phyloP scores from a whole-genome alignment of 2,888 invertebrate genomes.

The Xylophagus ater region DNA sequence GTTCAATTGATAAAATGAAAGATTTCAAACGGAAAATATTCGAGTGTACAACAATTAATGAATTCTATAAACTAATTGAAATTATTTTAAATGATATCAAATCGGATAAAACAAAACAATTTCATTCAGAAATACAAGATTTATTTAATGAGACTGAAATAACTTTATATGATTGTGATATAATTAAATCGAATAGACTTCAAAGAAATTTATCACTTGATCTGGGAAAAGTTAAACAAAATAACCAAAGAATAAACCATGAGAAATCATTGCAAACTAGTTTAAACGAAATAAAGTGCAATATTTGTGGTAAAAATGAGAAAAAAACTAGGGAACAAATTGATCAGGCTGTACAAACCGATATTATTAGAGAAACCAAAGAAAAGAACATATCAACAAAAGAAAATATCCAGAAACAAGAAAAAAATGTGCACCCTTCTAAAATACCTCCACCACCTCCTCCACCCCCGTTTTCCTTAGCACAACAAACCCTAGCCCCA shows the following conservation, averaged over 20 bases:
- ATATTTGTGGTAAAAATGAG: background rate
- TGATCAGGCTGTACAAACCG: conserved; percentile 3
- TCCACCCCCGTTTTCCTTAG: conserved; percentile 35
- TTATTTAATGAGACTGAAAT: conserved; percentile 32
- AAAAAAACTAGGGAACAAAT: background rate
- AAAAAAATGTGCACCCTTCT: conserved; percentile 34
- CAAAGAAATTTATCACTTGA: background rate
- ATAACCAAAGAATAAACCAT: too few species aligned
- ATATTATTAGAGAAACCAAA: too few species aligned
- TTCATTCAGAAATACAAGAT: conserved; percentile 17
- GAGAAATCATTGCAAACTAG: conserved; percentile 9
- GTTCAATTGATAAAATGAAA: background rate
- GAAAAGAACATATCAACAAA: too few species aligned
- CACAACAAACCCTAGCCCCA: conserved; percentile 21
- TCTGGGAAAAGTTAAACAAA: background rate
- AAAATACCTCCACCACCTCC: conserved; percentile 29
- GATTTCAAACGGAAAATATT: conserved; percentile 20
- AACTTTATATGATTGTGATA: conserved; percentile 26
- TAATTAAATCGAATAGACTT: background rate
- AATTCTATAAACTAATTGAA: conserved; percentile 32
- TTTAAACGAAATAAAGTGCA: conserved; percentile 2
- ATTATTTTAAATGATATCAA: conserved; percentile 23
- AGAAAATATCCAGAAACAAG: too few species aligned
- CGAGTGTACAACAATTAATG: conserved; percentile 30
- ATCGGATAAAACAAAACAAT: background rate